Percentiles rank a stretch among this genome's conserved stretches.
Evolutionary conservation across 2,888 invertebrate genomes (phyloP).

Genomic region (Celastrina argiolus): DNA sequence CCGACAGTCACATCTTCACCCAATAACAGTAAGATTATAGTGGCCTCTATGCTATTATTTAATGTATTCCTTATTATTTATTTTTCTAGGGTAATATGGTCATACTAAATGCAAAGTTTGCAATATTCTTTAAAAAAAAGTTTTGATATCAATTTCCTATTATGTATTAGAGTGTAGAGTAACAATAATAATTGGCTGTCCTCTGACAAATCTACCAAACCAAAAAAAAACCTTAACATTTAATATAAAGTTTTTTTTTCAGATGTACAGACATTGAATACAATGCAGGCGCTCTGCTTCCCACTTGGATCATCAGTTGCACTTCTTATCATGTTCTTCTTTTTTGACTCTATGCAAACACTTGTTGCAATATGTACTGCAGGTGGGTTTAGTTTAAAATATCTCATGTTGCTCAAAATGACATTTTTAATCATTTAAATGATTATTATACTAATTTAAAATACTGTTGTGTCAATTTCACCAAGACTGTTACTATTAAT

Average conservation of each 20-base stretch:
- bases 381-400: conserved; percentile 81
- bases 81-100: too few relatives aligned
- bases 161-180: too few relatives aligned
- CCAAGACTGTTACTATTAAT: too few relatives aligned
- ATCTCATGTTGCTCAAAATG: neutral
- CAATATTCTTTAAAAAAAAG: too few relatives aligned
- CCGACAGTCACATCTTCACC: conserved; percentile 57
- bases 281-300: conserved; percentile 97
- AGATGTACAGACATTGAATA: conserved; percentile 95
- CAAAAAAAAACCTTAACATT: neutral
- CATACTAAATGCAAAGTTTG: too few relatives aligned
- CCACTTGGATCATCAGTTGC: conserved; percentile 97
- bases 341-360: conserved; percentile 99
- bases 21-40: conserved; percentile 50
- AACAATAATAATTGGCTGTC: too few relatives aligned
- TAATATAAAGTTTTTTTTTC: conserved; percentile 36
- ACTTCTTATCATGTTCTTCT: conserved; percentile 98
- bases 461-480: too few relatives aligned
- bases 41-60: neutral
- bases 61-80: too few relatives aligned
- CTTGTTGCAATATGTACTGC: conserved; percentile 97
- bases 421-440: too few relatives aligned
- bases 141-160: too few relatives aligned
- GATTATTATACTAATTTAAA: too few relatives aligned
- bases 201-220: too few relatives aligned